Conservation (phyloP, 2,888 invertebrate genomes). For the Sipha maydis region DNA sequence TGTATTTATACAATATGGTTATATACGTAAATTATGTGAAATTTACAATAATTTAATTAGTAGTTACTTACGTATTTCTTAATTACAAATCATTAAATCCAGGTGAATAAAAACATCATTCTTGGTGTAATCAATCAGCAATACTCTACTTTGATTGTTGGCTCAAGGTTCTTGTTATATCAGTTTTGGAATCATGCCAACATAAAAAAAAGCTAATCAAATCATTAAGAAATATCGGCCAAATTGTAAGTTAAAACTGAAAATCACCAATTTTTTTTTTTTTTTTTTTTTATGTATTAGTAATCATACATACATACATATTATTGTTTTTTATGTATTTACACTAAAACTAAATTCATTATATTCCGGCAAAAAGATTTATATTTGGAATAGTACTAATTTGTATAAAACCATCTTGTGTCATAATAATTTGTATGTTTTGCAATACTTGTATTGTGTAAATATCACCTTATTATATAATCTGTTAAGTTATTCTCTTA, state of each 20-base stretch:
- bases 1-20: too few relatives aligned
- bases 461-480: too few relatives aligned
- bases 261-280: constrained; percentile 14
- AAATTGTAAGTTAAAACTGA: constrained; percentile 44
- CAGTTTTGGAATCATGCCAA: constrained; percentile 37
- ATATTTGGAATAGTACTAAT: background rate
- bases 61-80: background rate
- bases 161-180: constrained; percentile 42
- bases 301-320: background rate
- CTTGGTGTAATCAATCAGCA: constrained; percentile 19
- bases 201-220: constrained; percentile 43
- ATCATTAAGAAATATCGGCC: constrained; percentile 48
- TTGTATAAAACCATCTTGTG: background rate
- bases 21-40: too few relatives aligned
- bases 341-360: too few relatives aligned
- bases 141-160: constrained; percentile 53
- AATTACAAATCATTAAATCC: background rate
- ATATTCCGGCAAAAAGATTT: background rate
- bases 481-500: too few relatives aligned
- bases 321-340: background rate
- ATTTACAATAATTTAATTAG: background rate
- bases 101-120: constrained; percentile 15
- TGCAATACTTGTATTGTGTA: too few relatives aligned
- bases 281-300: constrained; percentile 9
- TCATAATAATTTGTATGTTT: too few relatives aligned